Evolutionary conservation across 2,888 invertebrate species (phyloP), one percentile per base, ranked within the genome.

Genomic region (Oxyteleia sp.): DNA sequence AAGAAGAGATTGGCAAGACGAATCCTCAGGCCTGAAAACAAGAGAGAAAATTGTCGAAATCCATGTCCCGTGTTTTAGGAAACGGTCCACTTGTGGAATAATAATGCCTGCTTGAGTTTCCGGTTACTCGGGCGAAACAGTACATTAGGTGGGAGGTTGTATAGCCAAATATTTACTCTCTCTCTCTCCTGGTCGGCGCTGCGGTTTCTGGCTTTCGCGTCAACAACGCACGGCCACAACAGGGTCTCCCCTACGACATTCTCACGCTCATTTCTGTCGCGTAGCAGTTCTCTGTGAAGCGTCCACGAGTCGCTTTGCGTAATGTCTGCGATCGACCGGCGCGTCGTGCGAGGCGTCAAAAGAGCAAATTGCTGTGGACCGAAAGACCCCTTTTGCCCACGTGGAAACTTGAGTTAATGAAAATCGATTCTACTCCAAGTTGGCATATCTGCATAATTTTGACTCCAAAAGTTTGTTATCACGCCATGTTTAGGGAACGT

Each of bases 151-250:
- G n/a, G n/a, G n/a, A n/a, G n/a, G 29, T 55, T 43, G 49, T 68
- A 69, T 35, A 35, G 72, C 57, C 78, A 84, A 79, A 84, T 82
- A 82, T 84, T 84, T 84, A 82, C n/a, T n/a, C n/a, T n/a, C 82
- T 79, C 63, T 69, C 74, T 63, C 16, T 74, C 66, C 51, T 69
- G 79, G 81, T 79, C 55, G 57, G n/a, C 59, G 53, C 29, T 84
- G 84, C 41, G 84, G 84, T 81, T 78, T 41, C 53, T 55, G 69
- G 71, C 49, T 71, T 72, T 71, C 75, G 79, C 82, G 75, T 82
- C 72, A 75, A 75, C 72, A 20, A 75, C 64, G 32, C 66, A 71
- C 69, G 38, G 55, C 81, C 84, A 81, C 84, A 78, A 66, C 69
- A 78, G 82, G 47, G 63, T 41, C 55, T 63, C 38, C 43, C 66